Evolutionary conservation across 2,797 vertebrate species (phyloP), one percentile per base, ranked within the genome.

Genomic region (Myripristis murdjan): DNA sequence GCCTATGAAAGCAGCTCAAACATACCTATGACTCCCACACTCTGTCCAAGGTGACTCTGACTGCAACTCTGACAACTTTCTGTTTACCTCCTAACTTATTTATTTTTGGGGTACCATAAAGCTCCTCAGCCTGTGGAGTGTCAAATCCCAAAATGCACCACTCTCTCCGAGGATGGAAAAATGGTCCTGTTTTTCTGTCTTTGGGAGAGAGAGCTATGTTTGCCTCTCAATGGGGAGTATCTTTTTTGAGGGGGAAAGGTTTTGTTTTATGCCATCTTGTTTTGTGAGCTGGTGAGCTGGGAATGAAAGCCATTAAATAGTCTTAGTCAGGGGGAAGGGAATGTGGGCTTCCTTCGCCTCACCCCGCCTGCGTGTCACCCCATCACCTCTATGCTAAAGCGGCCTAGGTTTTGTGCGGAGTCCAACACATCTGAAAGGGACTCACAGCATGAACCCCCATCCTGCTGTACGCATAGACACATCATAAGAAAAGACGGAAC

Each of bases 281-380:
- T 94, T 89, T 86, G 73, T 84, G 72, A 22, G 54, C 79, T 86
- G 72, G 83, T 28, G 67, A 78, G 76, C 87, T 69, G 77, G 87
- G 90, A 93, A 91, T 91, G 89, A 92, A 90, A 93, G 93, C 87
- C 89, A 89, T 95, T 92, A 94, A 95, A 92, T 90, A 89, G 91
- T 89, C 89, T 92, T 95, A 92, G 86, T 91, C 79, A 76, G 69
- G 72, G 68, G 63, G 81, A 89, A 79, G 86, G 72, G 86, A 86
- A 84, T 85, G 87, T 66, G 75, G 78, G 76, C 81, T 81, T 72
- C 75, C 75, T 65, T 89, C 16, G 61, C 83, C 62, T 73, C 22
- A 69, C 84, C 83, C 87, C 64, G 70, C 78, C 83, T 81, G 80
- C 61, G 67, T 74, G 61, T 88, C 89, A 81, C 87, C 93, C 89